These are phyloP conservation scores for Sphenopsis melanotis DNA, from an alignment of 2,797 vertebrate species.

Conservation along the genomic window DNA sequence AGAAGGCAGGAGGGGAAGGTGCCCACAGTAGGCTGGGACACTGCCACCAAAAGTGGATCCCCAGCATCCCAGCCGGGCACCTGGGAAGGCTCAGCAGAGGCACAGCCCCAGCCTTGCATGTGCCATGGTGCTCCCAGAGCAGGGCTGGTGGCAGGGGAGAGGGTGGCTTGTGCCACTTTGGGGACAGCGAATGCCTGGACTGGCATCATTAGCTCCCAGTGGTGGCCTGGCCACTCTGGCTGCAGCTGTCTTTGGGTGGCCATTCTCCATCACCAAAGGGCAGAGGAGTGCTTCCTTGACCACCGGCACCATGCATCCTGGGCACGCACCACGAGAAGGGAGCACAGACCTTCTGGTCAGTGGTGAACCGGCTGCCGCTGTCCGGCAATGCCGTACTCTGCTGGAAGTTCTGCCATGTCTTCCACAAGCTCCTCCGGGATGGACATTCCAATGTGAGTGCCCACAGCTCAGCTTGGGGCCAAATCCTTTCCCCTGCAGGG, in stretches of 20 bases:
- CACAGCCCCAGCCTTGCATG: accelerated
- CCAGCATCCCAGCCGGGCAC: not conserved
- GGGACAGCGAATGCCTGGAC: not conserved
- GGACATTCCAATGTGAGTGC: conserved; percentile 90
- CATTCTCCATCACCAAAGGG: accelerated
- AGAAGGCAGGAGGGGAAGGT: not conserved
- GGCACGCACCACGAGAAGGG: conserved; percentile 98
- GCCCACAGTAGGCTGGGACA: not conserved
- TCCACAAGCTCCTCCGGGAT: conserved; percentile 96
- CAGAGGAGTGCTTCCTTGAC: conserved; percentile 66
- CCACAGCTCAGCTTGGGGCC: accelerated
- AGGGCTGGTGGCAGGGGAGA: not conserved
- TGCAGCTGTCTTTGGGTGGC: not conserved
- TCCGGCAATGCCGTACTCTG: conserved; percentile 97
- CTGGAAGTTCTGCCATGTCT: conserved; percentile 99
- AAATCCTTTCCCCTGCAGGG: not conserved
- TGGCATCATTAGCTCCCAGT: not conserved
- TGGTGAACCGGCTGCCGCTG: conserved; percentile 91
- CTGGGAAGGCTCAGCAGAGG: accelerated
- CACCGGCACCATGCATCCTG: conserved; percentile 88
- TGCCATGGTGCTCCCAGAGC: not conserved
- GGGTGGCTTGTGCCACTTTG: not conserved
- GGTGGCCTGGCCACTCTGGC: not conserved
- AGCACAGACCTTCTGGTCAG: conserved; percentile 95
- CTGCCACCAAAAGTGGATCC: not conserved